Evolutionary conservation across 2,888 invertebrate species (phyloP).

Genomic region (Trichacis sp.): DNA sequence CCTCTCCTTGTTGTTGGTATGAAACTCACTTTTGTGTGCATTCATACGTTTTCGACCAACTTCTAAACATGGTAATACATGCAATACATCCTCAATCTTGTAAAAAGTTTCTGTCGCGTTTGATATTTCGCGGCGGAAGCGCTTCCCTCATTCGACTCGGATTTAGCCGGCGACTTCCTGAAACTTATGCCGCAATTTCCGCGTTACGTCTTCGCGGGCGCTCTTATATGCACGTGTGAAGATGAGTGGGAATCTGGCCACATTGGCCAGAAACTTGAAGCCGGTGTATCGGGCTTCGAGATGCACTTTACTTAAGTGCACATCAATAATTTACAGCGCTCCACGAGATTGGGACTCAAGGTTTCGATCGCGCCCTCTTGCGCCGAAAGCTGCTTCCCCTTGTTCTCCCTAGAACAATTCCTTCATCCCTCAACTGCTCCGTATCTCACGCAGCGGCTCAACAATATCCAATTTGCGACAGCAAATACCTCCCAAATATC

Average conservation of each 20-base stretch:
- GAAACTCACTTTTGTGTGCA: too few species aligned
- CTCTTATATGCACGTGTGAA: slow-evolving; percentile 1
- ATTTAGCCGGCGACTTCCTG: background rate
- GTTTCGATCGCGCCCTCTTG: slow-evolving; percentile 13
- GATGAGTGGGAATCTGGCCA: slow-evolving; percentile 7
- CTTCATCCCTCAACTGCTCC: slow-evolving; percentile 17
- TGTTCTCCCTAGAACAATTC: slow-evolving; percentile 12
- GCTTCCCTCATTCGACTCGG: too few species aligned
- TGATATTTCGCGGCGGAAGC: background rate
- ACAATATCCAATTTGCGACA: background rate
- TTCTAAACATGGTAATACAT: too few species aligned
- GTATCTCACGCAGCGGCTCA: background rate
- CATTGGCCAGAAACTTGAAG: slow-evolving; percentile 18
- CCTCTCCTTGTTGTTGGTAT: too few species aligned
- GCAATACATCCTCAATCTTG: too few species aligned
- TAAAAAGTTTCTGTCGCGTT: background rate
- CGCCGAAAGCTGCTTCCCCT: slow-evolving; percentile 12
- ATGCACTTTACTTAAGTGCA: slow-evolving; percentile 54
- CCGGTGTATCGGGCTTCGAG: slow-evolving; percentile 37
- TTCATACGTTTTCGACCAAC: too few species aligned
- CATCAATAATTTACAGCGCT: slow-evolving; percentile 54
- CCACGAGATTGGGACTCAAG: slow-evolving; percentile 39
- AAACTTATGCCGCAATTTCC: background rate
- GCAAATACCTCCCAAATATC: background rate
- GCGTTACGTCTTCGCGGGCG: background rate